Conservation (phyloP, 2,113 vertebrate species). For the Dromas ardeola region DNA sequence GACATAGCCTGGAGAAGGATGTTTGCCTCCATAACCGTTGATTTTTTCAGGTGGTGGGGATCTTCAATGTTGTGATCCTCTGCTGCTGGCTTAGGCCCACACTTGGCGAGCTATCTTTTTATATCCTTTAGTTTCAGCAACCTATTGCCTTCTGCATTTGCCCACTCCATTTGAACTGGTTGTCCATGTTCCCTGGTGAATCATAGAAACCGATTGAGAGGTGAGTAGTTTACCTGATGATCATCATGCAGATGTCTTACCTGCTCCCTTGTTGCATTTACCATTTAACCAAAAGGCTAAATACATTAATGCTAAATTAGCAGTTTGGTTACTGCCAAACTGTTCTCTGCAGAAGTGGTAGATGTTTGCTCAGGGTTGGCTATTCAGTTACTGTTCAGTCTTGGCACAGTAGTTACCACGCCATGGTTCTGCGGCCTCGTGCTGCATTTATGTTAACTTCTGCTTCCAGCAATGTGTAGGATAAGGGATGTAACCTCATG, state of each 20-base stretch:
- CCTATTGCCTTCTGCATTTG: background rate
- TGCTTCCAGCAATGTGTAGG: background rate
- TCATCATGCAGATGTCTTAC: background rate
- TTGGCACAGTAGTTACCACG: background rate
- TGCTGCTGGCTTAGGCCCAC: background rate
- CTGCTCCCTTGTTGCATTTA: background rate
- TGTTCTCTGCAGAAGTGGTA: background rate
- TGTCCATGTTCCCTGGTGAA: background rate
- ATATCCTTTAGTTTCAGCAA: background rate
- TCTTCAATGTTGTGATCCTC: background rate
- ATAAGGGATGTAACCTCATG: background rate
- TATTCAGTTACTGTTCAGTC: background rate
- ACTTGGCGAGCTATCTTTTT: background rate
- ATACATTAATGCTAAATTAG: background rate
- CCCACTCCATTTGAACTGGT: background rate
- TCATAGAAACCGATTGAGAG: background rate
- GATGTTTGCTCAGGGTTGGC: background rate
- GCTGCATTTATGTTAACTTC: background rate
- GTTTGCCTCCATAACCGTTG: background rate
- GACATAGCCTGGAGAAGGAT: background rate
- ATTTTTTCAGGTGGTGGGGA: background rate
- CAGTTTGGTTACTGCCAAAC: background rate
- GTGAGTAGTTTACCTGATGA: background rate
- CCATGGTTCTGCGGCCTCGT: background rate
- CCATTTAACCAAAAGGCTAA: background rate